Base-by-base conservation (phyloP, 2,888 invertebrate genomes). In the Ochropacha duplaris region DNA sequence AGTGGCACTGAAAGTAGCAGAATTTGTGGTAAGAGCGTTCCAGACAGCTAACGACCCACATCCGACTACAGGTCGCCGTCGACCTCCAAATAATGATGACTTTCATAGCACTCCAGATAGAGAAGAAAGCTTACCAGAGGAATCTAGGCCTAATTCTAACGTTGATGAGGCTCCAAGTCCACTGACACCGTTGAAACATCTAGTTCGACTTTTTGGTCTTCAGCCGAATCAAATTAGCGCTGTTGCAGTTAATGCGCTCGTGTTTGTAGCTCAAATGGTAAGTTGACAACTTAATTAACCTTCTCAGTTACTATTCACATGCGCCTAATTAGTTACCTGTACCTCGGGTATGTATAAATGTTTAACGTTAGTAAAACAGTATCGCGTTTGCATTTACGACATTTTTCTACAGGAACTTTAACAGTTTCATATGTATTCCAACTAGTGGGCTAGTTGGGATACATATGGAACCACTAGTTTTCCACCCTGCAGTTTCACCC, bases 221-320 rank as follows among this genome's bases (percentile, higher is more conserved):
- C 96, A 97, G 79, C 94, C 95, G 0, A 94, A 94, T 57, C 96
- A 96, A 86, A 93, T 97, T 61, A 96, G 96, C 31, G 97, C 97
- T 0, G 95, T 97, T 49, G 96, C 97, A 14, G 94, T 97, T 16
- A 97, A 97, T 81, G 96, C 96, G 22, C 93, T 97, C 16, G 95
- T 97, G 64, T 96, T 97, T 84, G 94, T 97, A 16, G 97, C 97
- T 1, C 97, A 97, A 88, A 93, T 97, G 95, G 97, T 97, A 87
- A 92, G 93, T 84, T 54, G 8, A n/a, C 2, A 19, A 49, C 14
- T 4, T 19, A 22, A 36, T 52, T 52, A 31, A 52, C 31, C 31
- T 52, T 16, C 12, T 31, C 31, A 14, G 19, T 31, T 31, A 19
- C 16, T 31, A 19, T 26, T 24, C 28, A 16, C 16, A 28, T 6